phyloP scores from a whole-genome alignment of 2,113 vertebrate species.

The Petromus typicus region DNA sequence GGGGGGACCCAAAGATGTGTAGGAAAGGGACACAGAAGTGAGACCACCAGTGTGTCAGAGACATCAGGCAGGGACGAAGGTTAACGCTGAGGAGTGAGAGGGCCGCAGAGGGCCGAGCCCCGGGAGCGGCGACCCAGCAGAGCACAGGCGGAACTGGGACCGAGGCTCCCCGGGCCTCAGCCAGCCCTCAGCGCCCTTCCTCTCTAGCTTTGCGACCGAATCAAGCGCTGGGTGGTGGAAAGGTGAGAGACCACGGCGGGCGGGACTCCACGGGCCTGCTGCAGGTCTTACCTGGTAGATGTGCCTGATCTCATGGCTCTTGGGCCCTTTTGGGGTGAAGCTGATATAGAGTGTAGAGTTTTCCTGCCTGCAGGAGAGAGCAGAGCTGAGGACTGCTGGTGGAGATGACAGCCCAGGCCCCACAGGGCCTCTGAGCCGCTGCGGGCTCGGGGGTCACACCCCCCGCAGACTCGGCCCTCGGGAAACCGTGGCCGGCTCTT shows the following conservation, averaged over 20 bases:
- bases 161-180: too few species aligned
- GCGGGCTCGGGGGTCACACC: too few species aligned
- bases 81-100: too few species aligned
- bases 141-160: too few species aligned
- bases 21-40: background rate
- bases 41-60: background rate
- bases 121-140: too few species aligned
- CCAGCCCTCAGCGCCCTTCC: background rate
- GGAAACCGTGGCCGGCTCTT: too few species aligned
- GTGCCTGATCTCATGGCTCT: constrained; percentile 58
- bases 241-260: background rate
- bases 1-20: background rate
- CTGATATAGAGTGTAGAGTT: constrained; percentile 71
- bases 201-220: background rate
- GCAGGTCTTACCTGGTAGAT: constrained; percentile 71
- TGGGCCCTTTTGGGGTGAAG: constrained; percentile 67
- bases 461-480: too few species aligned
- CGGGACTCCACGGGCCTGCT: too few species aligned
- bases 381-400: too few species aligned
- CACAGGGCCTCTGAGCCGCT: background rate
- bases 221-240: background rate
- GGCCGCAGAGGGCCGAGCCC: too few species aligned
- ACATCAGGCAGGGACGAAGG: background rate
- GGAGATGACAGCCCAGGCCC: background rate
- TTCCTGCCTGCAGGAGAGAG: constrained; percentile 61